Base-by-base conservation (phyloP, 2,797 vertebrate genomes). In the Protosalanx chinensis region DNA sequence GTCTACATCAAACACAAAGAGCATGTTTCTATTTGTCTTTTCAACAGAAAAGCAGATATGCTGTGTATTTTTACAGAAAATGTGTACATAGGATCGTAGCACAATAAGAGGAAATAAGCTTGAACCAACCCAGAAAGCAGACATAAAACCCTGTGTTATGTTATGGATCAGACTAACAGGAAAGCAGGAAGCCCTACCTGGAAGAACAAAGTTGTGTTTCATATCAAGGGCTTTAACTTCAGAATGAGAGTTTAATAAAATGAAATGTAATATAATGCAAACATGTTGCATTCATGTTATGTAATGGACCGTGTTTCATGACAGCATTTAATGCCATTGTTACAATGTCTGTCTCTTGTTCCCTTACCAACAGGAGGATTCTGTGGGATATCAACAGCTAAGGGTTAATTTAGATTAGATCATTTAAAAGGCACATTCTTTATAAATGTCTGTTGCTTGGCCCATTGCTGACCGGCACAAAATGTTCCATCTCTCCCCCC, bases 381-480 rank as follows among this genome's bases (percentile, higher is more conserved):
- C 30, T 75, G 6, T 65, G 68, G 41, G 71, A 75, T 62, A 58
- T 51, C 32, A 49, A 49, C 66, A 67, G 30, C 60, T 27, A 23
- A n/a, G 6, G 13, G 4, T 67, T 57, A 6, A n/a, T 33, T 66
- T 49, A 32, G 60, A 76, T 75, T 74, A 57, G 58, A 71, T 73
- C 60, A 73, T 64, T 64, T 84, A 77, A 88, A 90, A 87, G 88
- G 86, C 85, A 84, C 77, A 88, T 84, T 88, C 84, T 80, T 78
- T 15, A 74, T 37, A 12, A 49, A 59, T 72, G 66, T 75, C 67
- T 80, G 85, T 88, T 89, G 83, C 86, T 84, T 79, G 84, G 84
- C 53, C 82, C 81, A 87, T 76, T 86, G 79, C 83, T 90, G 85
- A 88, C 78, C 82, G 87, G 88, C 90, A 88, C 87, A 86, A 83